Evolutionary conservation across 1,140 invertebrate species (phyloP), one percentile per base, ranked within the genome.

Genomic region (Lineus longissimus): DNA sequence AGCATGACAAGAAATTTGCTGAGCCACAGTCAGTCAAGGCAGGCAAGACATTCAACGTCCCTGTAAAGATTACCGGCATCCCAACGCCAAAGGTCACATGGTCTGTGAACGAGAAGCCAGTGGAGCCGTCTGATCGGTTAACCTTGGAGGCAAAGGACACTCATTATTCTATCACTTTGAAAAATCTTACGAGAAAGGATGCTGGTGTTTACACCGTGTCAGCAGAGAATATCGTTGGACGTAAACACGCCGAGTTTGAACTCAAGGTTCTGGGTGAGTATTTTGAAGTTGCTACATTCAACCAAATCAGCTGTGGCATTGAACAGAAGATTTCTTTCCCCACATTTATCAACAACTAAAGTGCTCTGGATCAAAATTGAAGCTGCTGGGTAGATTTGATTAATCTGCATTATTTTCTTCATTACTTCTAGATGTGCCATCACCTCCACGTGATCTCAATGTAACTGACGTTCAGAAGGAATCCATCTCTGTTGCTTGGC

Each of bases 401-500:
- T 51, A 27, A 51, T 51, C 4, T 51, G 6, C 47, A 36, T 15
- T 36, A 36, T 36, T 7, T 36, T 36, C 6, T 36, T 36, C 33
- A 7, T 51, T 51, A 7, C 4, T 51, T 51, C 19, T n/a, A 51
- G 47, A 51, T 51, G 25, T 23, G 25, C 47, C 47, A 4, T 51
- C 47, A 23, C 47, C 47, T 23, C 47, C 47, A 51, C 47, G 25
- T 23, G 25, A 51, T n/a, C 47, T 71, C 31, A 61, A 63, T 55
- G 63, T 98, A 67, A 87, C 88, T 45, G 90, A 91, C 40, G 97
- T 95, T 81, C 92, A 90, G 61, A 92, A 95, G 77, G 91, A 94
- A 74, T 90, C 89, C 71, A 93, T 94, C 0, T 89, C 87, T 15
- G 83, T 96, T 9, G 86, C 89, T 76, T 98, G 95, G 95, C 89